These are phyloP conservation scores for Acleris literana DNA, from an alignment of 2,888 invertebrate genomes.

Conservation along the genomic window DNA sequence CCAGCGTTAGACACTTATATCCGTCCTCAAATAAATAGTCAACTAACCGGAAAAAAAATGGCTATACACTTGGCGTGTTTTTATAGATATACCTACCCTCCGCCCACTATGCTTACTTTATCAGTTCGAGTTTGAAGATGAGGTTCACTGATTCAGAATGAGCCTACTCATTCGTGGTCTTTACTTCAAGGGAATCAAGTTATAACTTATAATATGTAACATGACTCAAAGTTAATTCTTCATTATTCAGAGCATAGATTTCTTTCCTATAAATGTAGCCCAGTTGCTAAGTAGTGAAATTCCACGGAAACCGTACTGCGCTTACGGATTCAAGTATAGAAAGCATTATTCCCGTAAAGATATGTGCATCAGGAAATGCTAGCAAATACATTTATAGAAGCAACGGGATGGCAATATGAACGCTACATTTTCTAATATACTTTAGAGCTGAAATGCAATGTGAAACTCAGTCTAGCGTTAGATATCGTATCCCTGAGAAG, in stretches of 20 bases:
- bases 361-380: background rate
- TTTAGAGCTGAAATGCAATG: constrained; percentile 14
- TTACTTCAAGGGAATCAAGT: too few species aligned
- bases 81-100: too few species aligned
- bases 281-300: constrained; percentile 2
- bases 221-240: background rate
- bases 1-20: too few species aligned
- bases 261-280: background rate
- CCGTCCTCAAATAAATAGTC: too few species aligned
- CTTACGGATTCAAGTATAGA: background rate
- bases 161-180: too few species aligned
- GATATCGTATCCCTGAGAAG: background rate
- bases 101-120: too few species aligned
- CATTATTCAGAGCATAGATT: too few species aligned
- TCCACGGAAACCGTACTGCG: background rate
- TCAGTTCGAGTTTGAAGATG: too few species aligned
- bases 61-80: too few species aligned
- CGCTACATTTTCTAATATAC: constrained; percentile 7
- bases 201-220: background rate
- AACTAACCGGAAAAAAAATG: too few species aligned
- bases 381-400: background rate
- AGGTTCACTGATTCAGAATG: too few species aligned
- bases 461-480: constrained; percentile 3
- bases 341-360: background rate
- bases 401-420: constrained; percentile 4